Evolutionary conservation across 2,797 vertebrate species (phyloP).

Genomic region (Acrocephalus scirpaceus): DNA sequence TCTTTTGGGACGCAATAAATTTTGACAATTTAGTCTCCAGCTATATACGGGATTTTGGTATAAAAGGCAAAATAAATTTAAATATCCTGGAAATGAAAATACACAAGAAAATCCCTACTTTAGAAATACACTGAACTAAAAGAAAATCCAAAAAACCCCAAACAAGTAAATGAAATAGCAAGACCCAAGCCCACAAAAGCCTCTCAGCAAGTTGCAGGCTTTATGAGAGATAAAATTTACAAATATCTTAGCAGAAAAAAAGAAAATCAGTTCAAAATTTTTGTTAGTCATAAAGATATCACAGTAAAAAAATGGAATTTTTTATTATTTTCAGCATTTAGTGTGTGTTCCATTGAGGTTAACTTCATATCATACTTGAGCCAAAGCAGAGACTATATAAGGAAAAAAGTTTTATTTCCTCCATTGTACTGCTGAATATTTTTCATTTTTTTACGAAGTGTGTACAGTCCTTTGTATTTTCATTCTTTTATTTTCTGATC

Average conservation of each 20-base stretch:
- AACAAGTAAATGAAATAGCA: neutral
- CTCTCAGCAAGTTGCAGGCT: neutral
- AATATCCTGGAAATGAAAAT: neutral
- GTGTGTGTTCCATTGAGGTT: neutral
- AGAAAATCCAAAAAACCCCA: accelerated
- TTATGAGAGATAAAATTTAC: neutral
- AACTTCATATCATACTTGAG: neutral
- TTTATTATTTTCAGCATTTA: neutral
- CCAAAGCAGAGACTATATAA: neutral
- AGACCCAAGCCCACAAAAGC: neutral
- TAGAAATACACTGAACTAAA: neutral
- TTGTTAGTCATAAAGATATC: neutral
- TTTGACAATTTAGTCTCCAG: neutral
- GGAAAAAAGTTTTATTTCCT: neutral
- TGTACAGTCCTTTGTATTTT: neutral
- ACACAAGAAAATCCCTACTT: neutral
- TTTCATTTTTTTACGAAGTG: neutral
- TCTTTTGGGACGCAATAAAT: neutral
- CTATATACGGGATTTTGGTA: neutral
- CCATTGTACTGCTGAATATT: neutral
- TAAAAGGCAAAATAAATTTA: neutral
- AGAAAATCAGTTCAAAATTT: neutral
- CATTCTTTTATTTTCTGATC: neutral
- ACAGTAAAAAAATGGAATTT: accelerated
- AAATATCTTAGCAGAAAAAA: neutral